phyloP scores from a whole-genome alignment of 2,113 vertebrate species.

The Edolisoma coerulescens region DNA sequence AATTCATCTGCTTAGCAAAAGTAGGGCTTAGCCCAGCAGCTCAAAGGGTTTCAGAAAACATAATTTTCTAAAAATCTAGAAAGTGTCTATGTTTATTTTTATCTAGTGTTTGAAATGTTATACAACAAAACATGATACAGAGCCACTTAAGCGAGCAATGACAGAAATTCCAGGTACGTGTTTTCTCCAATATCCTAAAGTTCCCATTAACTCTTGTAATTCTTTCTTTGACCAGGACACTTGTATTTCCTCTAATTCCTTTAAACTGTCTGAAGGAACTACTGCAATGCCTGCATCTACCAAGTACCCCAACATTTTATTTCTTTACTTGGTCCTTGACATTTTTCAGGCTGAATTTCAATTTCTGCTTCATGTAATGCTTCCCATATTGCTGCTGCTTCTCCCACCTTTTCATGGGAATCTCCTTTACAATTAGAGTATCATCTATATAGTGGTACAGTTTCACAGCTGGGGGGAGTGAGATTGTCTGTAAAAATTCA shows the following conservation, averaged over 20 bases:
- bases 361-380: not conserved
- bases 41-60: not conserved
- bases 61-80: not conserved
- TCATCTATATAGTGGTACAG: not conserved
- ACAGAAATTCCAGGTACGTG: not conserved
- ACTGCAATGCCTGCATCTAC: not conserved
- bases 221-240: not conserved
- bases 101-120: constrained; percentile 55
- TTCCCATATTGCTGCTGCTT: not conserved
- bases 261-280: not conserved
- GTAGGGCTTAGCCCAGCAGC: not conserved
- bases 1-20: constrained; percentile 7
- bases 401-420: not conserved
- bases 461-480: not conserved
- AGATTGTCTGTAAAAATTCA: not conserved
- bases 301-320: not conserved
- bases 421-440: not conserved
- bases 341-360: not conserved
- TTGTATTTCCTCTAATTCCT: not conserved
- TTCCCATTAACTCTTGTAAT: not conserved
- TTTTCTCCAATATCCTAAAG: not conserved
- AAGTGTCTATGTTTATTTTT: constrained; percentile 44
- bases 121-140: constrained; percentile 34
- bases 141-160: rapidly evolving
- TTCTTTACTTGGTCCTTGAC: not conserved